Base-by-base conservation (phyloP, 2,113 vertebrate species). In the Anolis carolinensis region DNA sequence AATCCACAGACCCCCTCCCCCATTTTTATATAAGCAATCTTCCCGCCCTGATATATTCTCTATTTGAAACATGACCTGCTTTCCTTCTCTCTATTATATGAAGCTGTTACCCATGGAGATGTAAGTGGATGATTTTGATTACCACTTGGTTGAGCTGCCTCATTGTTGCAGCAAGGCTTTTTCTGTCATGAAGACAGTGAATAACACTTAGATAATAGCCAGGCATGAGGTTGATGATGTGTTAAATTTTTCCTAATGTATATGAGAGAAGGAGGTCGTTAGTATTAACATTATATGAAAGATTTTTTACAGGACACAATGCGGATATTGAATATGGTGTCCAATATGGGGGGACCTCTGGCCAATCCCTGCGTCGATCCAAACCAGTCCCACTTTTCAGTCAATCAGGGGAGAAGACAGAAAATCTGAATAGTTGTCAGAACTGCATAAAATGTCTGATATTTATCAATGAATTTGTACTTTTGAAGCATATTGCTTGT, bases 81-180 rank as follows among this genome's bases (percentile, higher is more conserved):
- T 67, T 52, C 50, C 55, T 75, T 32, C 71, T 73, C 9, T 34
- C 85, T 73, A 81, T 73, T 74, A 74, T 32, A 34, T 39, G 39
- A 75, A 81, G 59, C 71, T 67, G 39, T 81, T 86, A 73, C 75
- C 79, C 59, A 74, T 52, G 55, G 70, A 81, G 62, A 39, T 88
- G n/a, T 73, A 84, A 80, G 55, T 67, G 32, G 75, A 79, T 79
- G 70, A 27, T 84, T 84, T 8, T 84, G 39, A 84, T 84, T 88
- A 84, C 44, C 87, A 84, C 25, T 73, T 80, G 39, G 70, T 52
- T 74, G n/a, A 52, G 55, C 44, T 79, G n/a, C 70, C 59, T 55
- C 59, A 67, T 59, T 84, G 63, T 87, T 77, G 25, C 55, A 74
- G 68, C 25, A 68, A 79, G 62, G 32, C 48, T 52, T 74, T 55